Conservation (phyloP, 1,140 invertebrate species). For the Drosophila watanabei region DNA sequence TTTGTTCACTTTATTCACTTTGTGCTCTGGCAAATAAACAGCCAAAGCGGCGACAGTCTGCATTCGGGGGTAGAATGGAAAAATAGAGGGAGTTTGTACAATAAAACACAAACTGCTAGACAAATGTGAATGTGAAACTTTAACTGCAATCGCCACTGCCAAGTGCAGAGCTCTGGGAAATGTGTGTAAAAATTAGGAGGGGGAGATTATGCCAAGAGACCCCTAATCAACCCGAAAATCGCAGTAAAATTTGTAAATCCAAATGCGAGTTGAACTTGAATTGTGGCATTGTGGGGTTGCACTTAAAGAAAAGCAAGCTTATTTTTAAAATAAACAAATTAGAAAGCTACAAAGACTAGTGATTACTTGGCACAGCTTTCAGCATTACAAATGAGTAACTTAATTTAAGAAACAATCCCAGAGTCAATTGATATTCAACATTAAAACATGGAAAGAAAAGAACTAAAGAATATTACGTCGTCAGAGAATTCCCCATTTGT, state of each 20-base stretch:
- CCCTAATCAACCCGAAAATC: conserved; percentile 11
- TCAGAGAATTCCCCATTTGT: too few species aligned
- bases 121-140: conserved; percentile 65
- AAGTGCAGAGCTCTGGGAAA: conserved; percentile 18
- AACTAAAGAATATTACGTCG: too few species aligned
- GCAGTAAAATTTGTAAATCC: conserved; percentile 9
- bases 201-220: conserved; percentile 9
- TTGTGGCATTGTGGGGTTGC: too few species aligned
- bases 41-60: conserved; percentile 44
- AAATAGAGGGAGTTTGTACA: conserved; percentile 31
- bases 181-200: conserved; percentile 2
- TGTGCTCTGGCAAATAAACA: conserved; percentile 45
- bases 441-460: too few species aligned
- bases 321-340: background rate
- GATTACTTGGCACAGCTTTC: background rate
- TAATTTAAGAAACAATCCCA: background rate
- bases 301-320: background rate
- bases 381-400: background rate
- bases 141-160: conserved; percentile 46
- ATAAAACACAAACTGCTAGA: conserved; percentile 52
- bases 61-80: conserved; percentile 3
- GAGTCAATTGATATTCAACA: too few species aligned
- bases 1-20: conserved; percentile 77
- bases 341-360: background rate
- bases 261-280: background rate